Percentiles rank a stretch among this genome's conserved stretches.
Conservation (phyloP, 2,113 vertebrate species). For the Reinhardtius hippoglossoides region DNA sequence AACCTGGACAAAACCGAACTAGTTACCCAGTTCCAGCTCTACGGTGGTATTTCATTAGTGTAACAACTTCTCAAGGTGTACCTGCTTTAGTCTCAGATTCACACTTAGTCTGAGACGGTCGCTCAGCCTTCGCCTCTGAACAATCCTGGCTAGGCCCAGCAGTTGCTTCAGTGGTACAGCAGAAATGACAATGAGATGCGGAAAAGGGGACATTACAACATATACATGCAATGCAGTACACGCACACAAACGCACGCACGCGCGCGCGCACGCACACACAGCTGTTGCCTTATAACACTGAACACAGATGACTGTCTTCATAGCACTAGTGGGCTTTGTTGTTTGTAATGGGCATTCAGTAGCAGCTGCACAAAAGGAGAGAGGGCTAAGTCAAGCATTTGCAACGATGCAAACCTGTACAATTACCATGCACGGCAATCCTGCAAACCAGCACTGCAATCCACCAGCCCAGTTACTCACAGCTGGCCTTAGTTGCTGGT, state of each 20-base stretch:
- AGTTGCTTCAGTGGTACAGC: slow-evolving; percentile 58
- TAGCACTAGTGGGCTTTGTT: slow-evolving; percentile 51
- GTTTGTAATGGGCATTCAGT: slow-evolving; percentile 65
- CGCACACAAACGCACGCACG: slow-evolving; percentile 29
- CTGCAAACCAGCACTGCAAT: slow-evolving; percentile 81
- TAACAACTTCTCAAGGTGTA: slow-evolving; percentile 53
- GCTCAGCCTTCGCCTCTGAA: slow-evolving; percentile 65
- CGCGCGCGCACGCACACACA: slow-evolving; percentile 15
- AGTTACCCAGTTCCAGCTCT: background rate
- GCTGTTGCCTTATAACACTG: slow-evolving; percentile 35
- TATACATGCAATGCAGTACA: slow-evolving; percentile 63
- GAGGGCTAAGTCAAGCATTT: slow-evolving; percentile 62
- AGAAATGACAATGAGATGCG: slow-evolving; percentile 65
- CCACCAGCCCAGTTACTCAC: slow-evolving; percentile 83
- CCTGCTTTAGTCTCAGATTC: slow-evolving; percentile 73
- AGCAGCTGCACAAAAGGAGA: slow-evolving; percentile 57
- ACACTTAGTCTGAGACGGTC: slow-evolving; percentile 56
- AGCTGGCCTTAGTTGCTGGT: slow-evolving; percentile 71
- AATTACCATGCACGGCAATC: slow-evolving; percentile 74
- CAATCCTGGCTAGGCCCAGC: slow-evolving; percentile 69
- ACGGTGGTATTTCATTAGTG: background rate
- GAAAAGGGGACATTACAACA: slow-evolving; percentile 61
- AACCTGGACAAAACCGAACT: slow-evolving; percentile 23
- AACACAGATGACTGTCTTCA: slow-evolving; percentile 52
- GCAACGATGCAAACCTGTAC: slow-evolving; percentile 74